Conservation (phyloP, 2,888 invertebrate genomes). For the Nymphalis c-album region DNA sequence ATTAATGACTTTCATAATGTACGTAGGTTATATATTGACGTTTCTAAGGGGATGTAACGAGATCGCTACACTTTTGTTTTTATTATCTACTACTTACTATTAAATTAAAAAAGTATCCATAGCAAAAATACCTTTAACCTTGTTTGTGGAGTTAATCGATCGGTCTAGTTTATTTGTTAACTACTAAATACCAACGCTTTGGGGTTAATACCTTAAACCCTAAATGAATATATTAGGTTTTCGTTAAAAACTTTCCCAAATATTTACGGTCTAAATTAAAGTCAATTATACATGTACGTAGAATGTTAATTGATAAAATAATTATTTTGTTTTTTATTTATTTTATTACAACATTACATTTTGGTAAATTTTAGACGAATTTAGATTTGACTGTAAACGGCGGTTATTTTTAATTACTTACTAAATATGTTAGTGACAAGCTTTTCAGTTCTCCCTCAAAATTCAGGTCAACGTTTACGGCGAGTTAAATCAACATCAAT, state of each 20-base stretch:
- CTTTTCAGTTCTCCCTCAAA: slow-evolving; percentile 27
- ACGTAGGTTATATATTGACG: too few relatives aligned
- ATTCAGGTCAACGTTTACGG: slow-evolving; percentile 35
- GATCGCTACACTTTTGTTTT: too few relatives aligned
- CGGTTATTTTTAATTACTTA: slow-evolving; percentile 25
- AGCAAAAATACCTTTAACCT: slow-evolving; percentile 20
- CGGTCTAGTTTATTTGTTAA: slow-evolving; percentile 49
- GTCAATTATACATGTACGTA: too few relatives aligned
- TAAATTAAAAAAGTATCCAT: slow-evolving; percentile 2
- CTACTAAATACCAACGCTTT: slow-evolving; percentile 19
- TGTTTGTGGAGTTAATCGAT: slow-evolving; percentile 32
- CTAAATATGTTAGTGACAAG: slow-evolving; percentile 31
- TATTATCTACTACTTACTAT: slow-evolving; percentile 3
- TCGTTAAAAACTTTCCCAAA: not conserved
- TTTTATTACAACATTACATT: too few relatives aligned
- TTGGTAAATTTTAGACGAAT: too few relatives aligned
- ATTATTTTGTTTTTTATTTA: too few relatives aligned
- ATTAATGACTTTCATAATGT: too few relatives aligned
- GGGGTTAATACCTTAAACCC: not conserved
- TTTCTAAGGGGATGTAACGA: not conserved
- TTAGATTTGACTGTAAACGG: too few relatives aligned
- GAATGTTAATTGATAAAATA: too few relatives aligned
- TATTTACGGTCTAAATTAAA: not conserved
- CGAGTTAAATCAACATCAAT: slow-evolving; percentile 42
- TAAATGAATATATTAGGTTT: not conserved